Evolutionary conservation across 37 sponge, comb jelly and placozoan genomes (phyloP).

Genomic region (Diacarnus erythraeanus): DNA sequence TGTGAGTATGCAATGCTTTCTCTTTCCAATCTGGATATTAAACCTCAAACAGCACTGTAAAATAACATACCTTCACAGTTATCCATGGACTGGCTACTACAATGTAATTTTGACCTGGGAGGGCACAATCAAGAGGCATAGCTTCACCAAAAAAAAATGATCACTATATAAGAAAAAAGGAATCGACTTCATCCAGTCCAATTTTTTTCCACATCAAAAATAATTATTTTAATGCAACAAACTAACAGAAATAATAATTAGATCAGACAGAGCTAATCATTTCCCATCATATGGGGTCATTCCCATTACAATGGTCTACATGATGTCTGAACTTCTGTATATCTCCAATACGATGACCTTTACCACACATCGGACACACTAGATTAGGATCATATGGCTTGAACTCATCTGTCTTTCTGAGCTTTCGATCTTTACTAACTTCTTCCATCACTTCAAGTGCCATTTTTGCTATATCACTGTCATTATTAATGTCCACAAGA

Average conservation of each 20-base stretch:
- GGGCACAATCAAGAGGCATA: too few species aligned
- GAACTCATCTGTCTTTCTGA: not conserved
- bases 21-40: too few species aligned
- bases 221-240: not conserved
- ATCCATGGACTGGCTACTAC: too few species aligned
- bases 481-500: not conserved
- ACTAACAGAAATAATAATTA: not conserved
- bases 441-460: not conserved
- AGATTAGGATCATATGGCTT: constrained; percentile 47
- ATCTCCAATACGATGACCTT: constrained; percentile 36
- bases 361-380: constrained; percentile 28
- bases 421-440: not conserved
- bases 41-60: too few species aligned
- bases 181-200: too few species aligned
- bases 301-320: constrained; percentile 1
- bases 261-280: too few species aligned
- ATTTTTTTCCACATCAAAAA: too few species aligned
- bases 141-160: too few species aligned
- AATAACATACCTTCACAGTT: too few species aligned
- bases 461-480: not conserved
- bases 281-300: not conserved
- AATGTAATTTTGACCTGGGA: too few species aligned
- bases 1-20: too few species aligned
- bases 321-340: constrained; percentile 42
- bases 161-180: too few species aligned